Evolutionary conservation across 2,888 invertebrate genomes (phyloP), one percentile per base, ranked within the genome.

Genomic region (Drosophila mercatorum): DNA sequence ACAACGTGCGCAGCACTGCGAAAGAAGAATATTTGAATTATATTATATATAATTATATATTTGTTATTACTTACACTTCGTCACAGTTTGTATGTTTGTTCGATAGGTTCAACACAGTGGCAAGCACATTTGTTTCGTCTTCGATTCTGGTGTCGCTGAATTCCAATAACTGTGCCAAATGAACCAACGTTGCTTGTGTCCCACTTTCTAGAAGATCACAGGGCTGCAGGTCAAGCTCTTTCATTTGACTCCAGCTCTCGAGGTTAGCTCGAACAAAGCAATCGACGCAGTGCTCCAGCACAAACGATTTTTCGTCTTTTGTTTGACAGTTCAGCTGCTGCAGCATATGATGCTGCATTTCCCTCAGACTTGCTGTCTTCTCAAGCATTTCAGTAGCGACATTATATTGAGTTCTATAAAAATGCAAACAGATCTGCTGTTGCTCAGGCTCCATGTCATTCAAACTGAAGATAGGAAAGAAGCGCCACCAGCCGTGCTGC

Each of bases 401-500:
- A 26, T 68, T 36, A 61, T 84, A 90, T 1, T 68, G 52, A 5
- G 34, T 49, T 0, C 17, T 34, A 51, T 75, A 88, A 55, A 75
- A 87, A 53, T 65, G 60, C 5, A 44, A 17, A 22, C 58, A 75
- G 11, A 26, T 31, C 11, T 41, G 5, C 10, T 53, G 65, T 17
- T 3, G 3, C 1, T 11, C 36, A 28, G 28, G 26, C 22, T 71
- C 43, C 10, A 68, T 6, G 8, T 60, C 46, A 0, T 14, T 3
- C 2, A 60, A 8, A 0, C 47, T 3, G 31, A 86, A 82, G 3
- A 88, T 49, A 4, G 81, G 66, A 40, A 75, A 52, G 8, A 84
- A 63, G 3, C 83, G 79, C 64, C 89, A 75, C 86, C 88, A 91
- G 10, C 85, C 80, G 53, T 85, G 83, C 5, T 66, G 52, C 4